phyloP scores from a whole-genome alignment of 2,888 invertebrate genomes.

The Coelinius sp. region DNA sequence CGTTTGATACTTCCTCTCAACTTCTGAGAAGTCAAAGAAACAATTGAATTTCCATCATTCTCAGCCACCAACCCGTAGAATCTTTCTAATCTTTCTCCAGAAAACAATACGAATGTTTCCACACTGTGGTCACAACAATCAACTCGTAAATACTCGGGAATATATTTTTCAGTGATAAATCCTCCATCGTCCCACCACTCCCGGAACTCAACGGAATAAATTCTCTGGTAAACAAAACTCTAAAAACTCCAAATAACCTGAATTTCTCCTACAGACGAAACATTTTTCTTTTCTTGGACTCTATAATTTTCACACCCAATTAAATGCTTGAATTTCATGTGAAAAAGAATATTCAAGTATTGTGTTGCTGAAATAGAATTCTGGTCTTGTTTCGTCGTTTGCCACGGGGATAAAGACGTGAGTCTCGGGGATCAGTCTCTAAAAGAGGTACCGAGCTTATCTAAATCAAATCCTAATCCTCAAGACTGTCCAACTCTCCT shows the following conservation, averaged over 20 bases:
- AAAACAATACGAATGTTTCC: neutral
- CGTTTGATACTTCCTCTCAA: neutral
- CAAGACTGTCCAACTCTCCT: slow-evolving; percentile 20
- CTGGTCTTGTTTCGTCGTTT: slow-evolving; percentile 41
- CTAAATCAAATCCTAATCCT: slow-evolving; percentile 50
- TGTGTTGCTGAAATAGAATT: slow-evolving; percentile 15
- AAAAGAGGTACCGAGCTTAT: slow-evolving; percentile 45
- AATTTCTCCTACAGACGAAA: neutral
- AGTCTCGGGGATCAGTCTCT: slow-evolving; percentile 42
- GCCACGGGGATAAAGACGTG: slow-evolving; percentile 27
- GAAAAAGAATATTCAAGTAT: neutral
- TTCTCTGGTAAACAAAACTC: neutral
- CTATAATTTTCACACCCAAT: slow-evolving; percentile 1
- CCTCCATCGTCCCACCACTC: neutral
- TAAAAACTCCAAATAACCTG: neutral
- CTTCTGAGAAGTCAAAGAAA: neutral
- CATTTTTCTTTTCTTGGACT: neutral
- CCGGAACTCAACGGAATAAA: neutral
- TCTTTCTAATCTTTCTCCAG: neutral
- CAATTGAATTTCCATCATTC: slow-evolving; percentile 5
- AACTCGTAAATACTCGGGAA: neutral
- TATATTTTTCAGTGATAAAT: neutral
- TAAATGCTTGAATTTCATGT: neutral
- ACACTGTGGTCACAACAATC: neutral
- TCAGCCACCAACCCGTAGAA: neutral